Evolutionary conservation across 1,140 invertebrate species (phyloP).

Genomic region (Drosophila arawakana): DNA sequence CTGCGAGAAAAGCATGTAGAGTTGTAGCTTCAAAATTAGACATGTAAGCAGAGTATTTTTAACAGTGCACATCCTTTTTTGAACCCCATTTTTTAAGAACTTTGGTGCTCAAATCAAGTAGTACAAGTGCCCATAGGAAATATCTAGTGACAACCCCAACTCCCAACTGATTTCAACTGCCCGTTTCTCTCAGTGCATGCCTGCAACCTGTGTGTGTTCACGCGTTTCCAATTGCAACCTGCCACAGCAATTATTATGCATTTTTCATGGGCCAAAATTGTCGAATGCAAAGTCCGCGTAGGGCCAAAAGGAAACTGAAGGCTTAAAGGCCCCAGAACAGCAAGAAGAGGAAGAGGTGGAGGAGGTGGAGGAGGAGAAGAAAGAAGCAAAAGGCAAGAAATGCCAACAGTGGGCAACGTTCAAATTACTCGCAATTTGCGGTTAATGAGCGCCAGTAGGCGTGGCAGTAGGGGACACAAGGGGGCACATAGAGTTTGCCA

Average conservation of each 20-base stretch:
- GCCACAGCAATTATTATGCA: slow-evolving; percentile 70
- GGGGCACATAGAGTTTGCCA: slow-evolving; percentile 10
- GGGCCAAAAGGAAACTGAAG: too few species aligned
- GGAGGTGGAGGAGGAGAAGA: background rate
- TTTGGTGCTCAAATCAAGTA: too few species aligned
- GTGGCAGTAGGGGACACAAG: background rate
- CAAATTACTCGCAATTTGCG: slow-evolving; percentile 42
- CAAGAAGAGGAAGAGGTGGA: background rate
- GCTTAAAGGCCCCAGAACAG: background rate
- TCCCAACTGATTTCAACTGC: too few species aligned
- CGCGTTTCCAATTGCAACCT: background rate
- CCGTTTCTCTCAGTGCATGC: too few species aligned
- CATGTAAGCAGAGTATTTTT: too few species aligned
- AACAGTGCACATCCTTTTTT: too few species aligned
- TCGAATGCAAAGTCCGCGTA: slow-evolving; percentile 14
- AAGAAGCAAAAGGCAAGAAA: slow-evolving; percentile 5
- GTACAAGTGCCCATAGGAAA: too few species aligned
- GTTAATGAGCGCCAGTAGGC: slow-evolving; percentile 26
- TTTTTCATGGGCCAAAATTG: slow-evolving; percentile 72
- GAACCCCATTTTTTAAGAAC: too few species aligned
- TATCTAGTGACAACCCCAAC: too few species aligned
- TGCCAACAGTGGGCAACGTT: slow-evolving; percentile 25
- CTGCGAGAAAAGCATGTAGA: too few species aligned
- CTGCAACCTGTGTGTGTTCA: background rate
- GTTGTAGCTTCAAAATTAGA: too few species aligned